A percentile compares a stretch with the other conserved stretches of the same genome.
Conservation (phyloP, 2,113 vertebrate species). For the Saimiri boliviensis region DNA sequence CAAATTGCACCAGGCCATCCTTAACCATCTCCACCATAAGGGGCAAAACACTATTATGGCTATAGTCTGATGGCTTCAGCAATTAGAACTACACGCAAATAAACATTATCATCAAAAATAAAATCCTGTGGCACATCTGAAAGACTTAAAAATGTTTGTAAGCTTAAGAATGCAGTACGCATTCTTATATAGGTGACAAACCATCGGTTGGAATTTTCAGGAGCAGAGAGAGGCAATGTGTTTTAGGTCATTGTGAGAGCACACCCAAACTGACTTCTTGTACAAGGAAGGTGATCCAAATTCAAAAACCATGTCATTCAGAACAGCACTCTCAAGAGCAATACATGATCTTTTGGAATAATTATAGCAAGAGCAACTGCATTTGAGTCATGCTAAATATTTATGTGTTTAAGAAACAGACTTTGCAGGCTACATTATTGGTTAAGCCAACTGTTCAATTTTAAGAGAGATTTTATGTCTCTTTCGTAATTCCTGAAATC, state of each 20-base stretch:
- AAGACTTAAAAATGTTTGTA: background rate
- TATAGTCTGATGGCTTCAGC: background rate
- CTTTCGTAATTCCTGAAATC: constrained; percentile 30
- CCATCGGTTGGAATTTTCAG: background rate
- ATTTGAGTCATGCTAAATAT: background rate
- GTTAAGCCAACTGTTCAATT: background rate
- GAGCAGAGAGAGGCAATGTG: background rate
- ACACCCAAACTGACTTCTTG: background rate
- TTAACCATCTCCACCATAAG: background rate
- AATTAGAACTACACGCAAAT: background rate
- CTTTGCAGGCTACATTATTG: constrained; percentile 26
- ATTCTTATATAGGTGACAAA: background rate
- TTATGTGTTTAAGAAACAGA: constrained; percentile 43
- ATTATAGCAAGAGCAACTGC: background rate
- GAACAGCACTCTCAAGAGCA: background rate
- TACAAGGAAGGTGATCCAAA: background rate
- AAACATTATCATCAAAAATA: background rate
- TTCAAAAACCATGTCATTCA: background rate
- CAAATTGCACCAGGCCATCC: background rate
- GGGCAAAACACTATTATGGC: background rate
- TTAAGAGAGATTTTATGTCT: constrained; percentile 37
- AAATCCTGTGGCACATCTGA: background rate
- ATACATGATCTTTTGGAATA: background rate
- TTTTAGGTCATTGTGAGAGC: background rate
- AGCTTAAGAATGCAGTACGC: background rate